Evolutionary conservation across 2,888 invertebrate species (phyloP).

Genomic region (Adelognathus sp.): DNA sequence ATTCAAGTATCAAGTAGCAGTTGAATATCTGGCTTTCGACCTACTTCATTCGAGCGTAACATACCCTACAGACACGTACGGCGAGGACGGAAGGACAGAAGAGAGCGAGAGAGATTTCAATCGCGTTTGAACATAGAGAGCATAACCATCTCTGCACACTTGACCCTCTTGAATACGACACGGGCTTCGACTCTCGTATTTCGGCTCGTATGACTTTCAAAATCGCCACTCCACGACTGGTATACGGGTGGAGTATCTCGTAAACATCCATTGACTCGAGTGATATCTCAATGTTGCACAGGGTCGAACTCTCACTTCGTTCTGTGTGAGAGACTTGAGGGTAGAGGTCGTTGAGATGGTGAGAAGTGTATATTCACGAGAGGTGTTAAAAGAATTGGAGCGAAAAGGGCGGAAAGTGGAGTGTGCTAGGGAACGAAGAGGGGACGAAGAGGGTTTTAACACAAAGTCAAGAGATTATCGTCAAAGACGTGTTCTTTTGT

Average conservation of each 20-base stretch:
- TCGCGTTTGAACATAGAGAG: background rate
- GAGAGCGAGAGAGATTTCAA: background rate
- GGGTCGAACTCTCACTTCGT: background rate
- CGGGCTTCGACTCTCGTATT: background rate
- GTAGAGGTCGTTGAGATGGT: background rate
- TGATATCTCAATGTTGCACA: background rate
- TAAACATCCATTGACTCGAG: conserved; percentile 3
- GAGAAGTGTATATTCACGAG: background rate
- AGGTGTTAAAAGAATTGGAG: background rate
- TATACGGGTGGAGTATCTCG: background rate
- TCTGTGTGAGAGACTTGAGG: background rate
- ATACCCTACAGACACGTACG: background rate
- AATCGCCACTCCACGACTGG: background rate
- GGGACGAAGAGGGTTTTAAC: background rate
- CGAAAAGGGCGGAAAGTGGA: background rate
- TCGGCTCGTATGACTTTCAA: background rate
- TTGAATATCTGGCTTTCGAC: background rate
- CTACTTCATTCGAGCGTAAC: background rate
- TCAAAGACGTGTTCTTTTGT: conserved; percentile 29
- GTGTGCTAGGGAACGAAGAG: background rate
- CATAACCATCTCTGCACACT: background rate
- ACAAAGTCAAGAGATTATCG: conserved; percentile 21
- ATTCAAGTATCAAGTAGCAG: background rate
- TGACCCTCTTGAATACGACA: background rate
- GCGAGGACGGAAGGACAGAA: background rate